A percentile compares a stretch with the other conserved stretches of the same genome.
These are phyloP conservation scores for Cantharis lateralis DNA, from an alignment of 2,888 invertebrate genomes.

Conservation along the genomic window DNA sequence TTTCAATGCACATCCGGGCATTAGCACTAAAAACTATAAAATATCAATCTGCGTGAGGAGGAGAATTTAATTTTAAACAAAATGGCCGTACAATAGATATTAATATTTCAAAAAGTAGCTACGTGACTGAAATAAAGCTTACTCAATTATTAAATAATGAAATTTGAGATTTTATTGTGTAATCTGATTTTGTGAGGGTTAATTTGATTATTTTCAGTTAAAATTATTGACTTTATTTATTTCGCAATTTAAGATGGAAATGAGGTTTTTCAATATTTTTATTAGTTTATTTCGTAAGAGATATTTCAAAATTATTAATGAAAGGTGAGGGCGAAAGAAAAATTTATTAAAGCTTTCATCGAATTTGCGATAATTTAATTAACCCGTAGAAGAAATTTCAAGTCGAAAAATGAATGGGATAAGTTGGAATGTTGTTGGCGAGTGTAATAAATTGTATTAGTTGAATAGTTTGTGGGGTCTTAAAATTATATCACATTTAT, in stretches of 20 bases:
- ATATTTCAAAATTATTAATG: background rate
- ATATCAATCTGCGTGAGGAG: background rate
- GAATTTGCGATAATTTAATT: background rate
- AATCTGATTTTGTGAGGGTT: background rate
- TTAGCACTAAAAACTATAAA: background rate
- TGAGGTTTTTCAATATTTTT: background rate
- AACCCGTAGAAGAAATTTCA: background rate
- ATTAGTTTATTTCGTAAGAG: background rate
- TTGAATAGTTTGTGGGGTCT: background rate
- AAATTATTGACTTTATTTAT: background rate
- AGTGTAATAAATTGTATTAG: background rate
- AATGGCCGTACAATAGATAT: background rate
- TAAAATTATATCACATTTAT: background rate
- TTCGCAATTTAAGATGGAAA: background rate
- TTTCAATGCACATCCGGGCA: background rate
- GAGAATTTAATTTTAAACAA: background rate
- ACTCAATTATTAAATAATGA: constrained; percentile 1
- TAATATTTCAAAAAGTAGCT: background rate
- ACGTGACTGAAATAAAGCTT: constrained; percentile 3
- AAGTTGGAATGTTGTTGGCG: background rate
- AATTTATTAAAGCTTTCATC: background rate
- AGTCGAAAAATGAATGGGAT: background rate
- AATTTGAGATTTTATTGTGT: constrained; percentile 3
- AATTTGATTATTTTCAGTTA: background rate
- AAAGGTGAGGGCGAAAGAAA: background rate